A percentile compares a stretch with the other conserved stretches of the same genome.
phyloP scores from a whole-genome alignment of 2,888 invertebrate species.

The Acanthoscelides obtectus region DNA sequence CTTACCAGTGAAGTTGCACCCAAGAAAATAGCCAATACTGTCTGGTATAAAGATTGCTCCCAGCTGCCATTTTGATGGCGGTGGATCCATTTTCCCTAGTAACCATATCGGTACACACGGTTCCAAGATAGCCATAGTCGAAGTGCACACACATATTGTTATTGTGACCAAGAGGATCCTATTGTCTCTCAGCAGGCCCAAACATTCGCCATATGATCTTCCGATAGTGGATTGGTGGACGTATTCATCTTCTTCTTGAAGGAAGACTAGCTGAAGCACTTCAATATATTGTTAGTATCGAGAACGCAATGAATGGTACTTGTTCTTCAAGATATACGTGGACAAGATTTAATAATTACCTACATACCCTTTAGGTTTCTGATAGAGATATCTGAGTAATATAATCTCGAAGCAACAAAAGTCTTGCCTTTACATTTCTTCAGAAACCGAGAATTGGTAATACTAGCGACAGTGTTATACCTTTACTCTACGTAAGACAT shows the following conservation, averaged over 20 bases:
- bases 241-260: slow-evolving; percentile 23
- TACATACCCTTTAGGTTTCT: too few relatives aligned
- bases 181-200: slow-evolving; percentile 56
- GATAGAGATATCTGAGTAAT: too few relatives aligned
- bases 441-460: too few relatives aligned
- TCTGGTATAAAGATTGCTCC: slow-evolving; percentile 84
- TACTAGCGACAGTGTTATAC: too few relatives aligned
- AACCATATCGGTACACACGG: slow-evolving; percentile 82
- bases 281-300: slow-evolving; percentile 5
- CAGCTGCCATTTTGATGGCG: slow-evolving; percentile 68
- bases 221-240: slow-evolving; percentile 16
- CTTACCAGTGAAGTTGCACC: slow-evolving; percentile 71
- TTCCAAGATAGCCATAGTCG: slow-evolving; percentile 78
- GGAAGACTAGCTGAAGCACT: slow-evolving; percentile 34
- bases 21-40: slow-evolving; percentile 76
- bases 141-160: slow-evolving; percentile 73
- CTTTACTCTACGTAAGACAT: too few relatives aligned
- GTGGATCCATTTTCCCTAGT: slow-evolving; percentile 59
- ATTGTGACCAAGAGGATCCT: slow-evolving; percentile 60
- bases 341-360: too few relatives aligned
- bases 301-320: slow-evolving; percentile 5
- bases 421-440: too few relatives aligned
- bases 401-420: too few relatives aligned
- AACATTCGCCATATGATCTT: slow-evolving; percentile 46
- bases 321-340: too few relatives aligned